phyloP scores from a whole-genome alignment of 2,797 vertebrate genomes.

The Mormyrops boulengeri region DNA sequence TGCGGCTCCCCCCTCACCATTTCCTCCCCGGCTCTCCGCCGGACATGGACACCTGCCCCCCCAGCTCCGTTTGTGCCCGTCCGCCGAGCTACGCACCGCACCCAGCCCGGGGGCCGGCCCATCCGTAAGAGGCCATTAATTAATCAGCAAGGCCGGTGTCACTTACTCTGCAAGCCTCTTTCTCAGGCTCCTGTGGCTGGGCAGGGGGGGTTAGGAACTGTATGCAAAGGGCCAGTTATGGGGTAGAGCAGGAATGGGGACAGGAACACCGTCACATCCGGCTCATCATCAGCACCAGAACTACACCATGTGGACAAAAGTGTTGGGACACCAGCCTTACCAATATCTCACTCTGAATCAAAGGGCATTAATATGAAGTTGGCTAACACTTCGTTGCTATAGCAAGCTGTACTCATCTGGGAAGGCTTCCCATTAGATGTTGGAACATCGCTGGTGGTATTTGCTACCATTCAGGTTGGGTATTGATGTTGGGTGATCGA shows the following conservation, averaged over 20 bases:
- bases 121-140: constrained; percentile 61
- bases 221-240: constrained; percentile 31
- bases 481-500: not conserved
- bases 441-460: not conserved
- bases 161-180: constrained; percentile 54
- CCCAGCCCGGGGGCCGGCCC: constrained; percentile 33
- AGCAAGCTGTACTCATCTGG: not conserved
- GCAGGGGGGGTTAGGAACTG: constrained; percentile 41
- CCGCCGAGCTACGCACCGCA: constrained; percentile 32
- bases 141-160: constrained; percentile 69
- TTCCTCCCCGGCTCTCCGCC: constrained; percentile 41
- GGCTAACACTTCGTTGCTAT: not conserved
- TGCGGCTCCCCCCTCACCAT: constrained; percentile 57
- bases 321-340: not conserved
- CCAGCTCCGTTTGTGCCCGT: constrained; percentile 20
- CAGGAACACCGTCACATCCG: not conserved
- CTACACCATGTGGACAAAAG: not conserved
- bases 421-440: not conserved
- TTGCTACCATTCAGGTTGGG: not conserved
- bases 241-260: constrained; percentile 14
- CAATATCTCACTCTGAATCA: not conserved
- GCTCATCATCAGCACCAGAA: not conserved
- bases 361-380: not conserved
- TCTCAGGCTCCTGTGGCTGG: constrained; percentile 20
- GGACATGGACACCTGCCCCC: not conserved